phyloP scores from a whole-genome alignment of 2,888 invertebrate species.

The Pocota personata region DNA sequence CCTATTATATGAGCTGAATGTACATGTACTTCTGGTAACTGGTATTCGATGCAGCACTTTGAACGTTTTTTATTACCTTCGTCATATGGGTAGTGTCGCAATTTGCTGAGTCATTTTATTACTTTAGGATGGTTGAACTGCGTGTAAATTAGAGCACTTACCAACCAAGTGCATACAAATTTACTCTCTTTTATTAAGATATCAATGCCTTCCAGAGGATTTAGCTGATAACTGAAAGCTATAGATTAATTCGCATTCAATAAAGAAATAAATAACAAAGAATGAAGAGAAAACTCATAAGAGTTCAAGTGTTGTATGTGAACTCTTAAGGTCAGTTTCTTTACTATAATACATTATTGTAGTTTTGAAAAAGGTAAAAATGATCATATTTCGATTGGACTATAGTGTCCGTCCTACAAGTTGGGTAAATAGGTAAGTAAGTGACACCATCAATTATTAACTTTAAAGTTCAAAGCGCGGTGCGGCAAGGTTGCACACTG shows the following conservation, averaged over 20 bases:
- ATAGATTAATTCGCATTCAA: not conserved
- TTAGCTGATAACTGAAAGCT: not conserved
- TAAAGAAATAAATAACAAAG: not conserved
- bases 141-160: not conserved
- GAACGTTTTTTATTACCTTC: not conserved
- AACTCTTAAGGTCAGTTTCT: too few species aligned
- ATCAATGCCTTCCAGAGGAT: not conserved
- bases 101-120: not conserved
- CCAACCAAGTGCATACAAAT: not conserved
- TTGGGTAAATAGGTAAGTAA: too few species aligned
- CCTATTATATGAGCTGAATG: not conserved
- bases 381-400: too few species aligned
- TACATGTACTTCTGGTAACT: too few species aligned
- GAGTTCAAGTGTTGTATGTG: too few species aligned
- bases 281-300: too few species aligned
- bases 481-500: too few species aligned
- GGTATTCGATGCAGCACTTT: not conserved
- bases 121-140: not conserved
- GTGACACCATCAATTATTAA: too few species aligned
- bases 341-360: too few species aligned
- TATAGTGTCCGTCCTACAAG: too few species aligned
- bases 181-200: not conserved
- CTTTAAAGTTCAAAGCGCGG: too few species aligned
- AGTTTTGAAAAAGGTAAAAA: too few species aligned
- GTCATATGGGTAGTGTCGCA: not conserved